Conservation (phyloP, 2,888 invertebrate species). For the Drosophila pseudotakahashii region DNA sequence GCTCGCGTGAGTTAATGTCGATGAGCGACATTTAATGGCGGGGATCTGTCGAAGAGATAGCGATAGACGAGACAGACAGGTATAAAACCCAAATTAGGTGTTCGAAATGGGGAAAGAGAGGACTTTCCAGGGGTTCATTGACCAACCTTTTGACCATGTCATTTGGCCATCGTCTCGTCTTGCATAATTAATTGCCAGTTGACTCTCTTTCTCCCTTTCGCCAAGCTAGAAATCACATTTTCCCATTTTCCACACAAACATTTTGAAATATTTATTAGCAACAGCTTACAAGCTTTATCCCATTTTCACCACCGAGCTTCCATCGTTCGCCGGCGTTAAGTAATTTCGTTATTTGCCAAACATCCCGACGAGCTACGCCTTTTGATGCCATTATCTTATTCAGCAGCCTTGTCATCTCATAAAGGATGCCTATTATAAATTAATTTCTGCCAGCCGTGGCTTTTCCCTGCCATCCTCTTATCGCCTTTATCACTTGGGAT, state of each 20-base stretch:
- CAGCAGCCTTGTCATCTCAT: slow-evolving; percentile 79
- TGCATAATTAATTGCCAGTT: slow-evolving; percentile 57
- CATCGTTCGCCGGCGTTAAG: slow-evolving; percentile 60
- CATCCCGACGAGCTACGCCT: slow-evolving; percentile 56
- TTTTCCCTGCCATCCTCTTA: slow-evolving; percentile 41
- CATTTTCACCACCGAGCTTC: slow-evolving; percentile 44
- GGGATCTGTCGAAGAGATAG: slow-evolving; percentile 38
- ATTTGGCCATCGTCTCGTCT: slow-evolving; percentile 36
- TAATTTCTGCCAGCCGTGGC: slow-evolving; percentile 73
- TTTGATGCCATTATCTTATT: slow-evolving; percentile 80
- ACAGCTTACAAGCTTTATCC: slow-evolving; percentile 72
- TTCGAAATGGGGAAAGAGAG: no score
- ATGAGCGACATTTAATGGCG: slow-evolving; percentile 45
- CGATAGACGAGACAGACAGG: slow-evolving; percentile 50
- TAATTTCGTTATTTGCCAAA: slow-evolving; percentile 79
- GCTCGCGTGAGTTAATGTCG: slow-evolving; percentile 45
- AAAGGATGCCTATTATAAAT: slow-evolving; percentile 81
- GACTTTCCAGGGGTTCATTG: slow-evolving; percentile 3
- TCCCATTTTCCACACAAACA: slow-evolving; percentile 61
- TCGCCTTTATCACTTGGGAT: slow-evolving; percentile 58
- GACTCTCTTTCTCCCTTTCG: background rate
- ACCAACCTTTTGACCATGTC: slow-evolving; percentile 6
- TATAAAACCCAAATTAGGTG: slow-evolving; percentile 51
- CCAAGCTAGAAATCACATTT: slow-evolving; percentile 64
- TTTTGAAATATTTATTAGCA: slow-evolving; percentile 80